A percentile compares a stretch with the other conserved stretches of the same genome.
phyloP scores from a whole-genome alignment of 2,888 invertebrate genomes.

The Tolmerus cingulatus region DNA sequence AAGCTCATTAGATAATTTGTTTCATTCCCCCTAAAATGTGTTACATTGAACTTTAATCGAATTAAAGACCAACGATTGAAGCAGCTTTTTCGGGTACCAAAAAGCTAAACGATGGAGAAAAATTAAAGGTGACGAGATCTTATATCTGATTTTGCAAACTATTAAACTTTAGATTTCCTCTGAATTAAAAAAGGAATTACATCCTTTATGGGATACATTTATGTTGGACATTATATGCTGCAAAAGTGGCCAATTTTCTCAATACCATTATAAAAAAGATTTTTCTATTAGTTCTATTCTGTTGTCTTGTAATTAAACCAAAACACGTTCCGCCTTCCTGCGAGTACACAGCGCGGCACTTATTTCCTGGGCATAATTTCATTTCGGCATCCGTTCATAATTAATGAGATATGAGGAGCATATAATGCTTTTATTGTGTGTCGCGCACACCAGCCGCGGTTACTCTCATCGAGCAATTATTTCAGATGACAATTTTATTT shows the following conservation, averaged over 20 bases:
- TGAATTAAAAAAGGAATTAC: not conserved
- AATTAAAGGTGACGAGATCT: not conserved
- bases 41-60: not conserved
- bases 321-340: not conserved
- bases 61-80: not conserved
- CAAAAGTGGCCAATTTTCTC: not conserved
- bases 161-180: not conserved
- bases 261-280: not conserved
- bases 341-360: not conserved
- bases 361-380: slow-evolving; percentile 7
- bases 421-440: not conserved
- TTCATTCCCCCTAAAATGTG: not conserved
- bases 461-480: not conserved
- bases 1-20: not conserved
- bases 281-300: not conserved
- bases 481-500: not conserved
- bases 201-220: not conserved
- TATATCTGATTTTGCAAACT: not conserved
- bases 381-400: slow-evolving; percentile 3
- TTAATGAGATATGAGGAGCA: not conserved
- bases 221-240: not conserved
- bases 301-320: not conserved
- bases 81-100: not conserved
- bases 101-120: not conserved
- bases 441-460: not conserved